A percentile compares a stretch with the other conserved stretches of the same genome.
Evolutionary conservation across 2,113 vertebrate genomes (phyloP).

Genomic region (Dolichotis patagonum): DNA sequence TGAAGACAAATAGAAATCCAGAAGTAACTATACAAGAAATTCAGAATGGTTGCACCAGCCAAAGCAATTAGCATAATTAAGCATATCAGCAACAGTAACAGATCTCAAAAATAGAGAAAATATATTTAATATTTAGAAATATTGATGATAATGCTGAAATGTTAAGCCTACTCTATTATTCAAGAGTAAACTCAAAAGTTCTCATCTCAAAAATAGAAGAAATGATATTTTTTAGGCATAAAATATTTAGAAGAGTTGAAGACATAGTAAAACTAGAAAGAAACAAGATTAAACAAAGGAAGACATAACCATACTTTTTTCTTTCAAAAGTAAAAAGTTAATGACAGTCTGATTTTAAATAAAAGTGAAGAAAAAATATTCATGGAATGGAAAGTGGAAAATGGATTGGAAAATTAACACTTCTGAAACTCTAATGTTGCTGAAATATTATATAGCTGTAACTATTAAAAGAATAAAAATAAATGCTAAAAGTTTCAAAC

Average conservation of each 20-base stretch:
- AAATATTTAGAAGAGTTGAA: neutral
- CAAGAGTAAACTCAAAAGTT: neutral
- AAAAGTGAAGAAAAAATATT: neutral
- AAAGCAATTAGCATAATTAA: neutral
- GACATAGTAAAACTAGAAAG: neutral
- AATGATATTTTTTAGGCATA: neutral
- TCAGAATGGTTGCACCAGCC: accelerated
- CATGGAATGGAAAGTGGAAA: accelerated
- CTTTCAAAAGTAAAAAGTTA: neutral
- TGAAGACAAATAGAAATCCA: neutral
- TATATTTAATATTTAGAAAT: neutral
- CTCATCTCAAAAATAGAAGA: neutral
- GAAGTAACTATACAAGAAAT: neutral
- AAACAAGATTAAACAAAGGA: neutral
- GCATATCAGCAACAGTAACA: neutral
- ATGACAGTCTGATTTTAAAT: neutral
- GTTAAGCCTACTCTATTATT: neutral
- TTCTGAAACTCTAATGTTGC: neutral
- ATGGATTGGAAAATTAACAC: neutral
- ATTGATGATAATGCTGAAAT: neutral
- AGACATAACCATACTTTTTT: neutral
- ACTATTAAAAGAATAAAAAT: neutral
- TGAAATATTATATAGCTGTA: neutral
- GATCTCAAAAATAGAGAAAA: neutral
- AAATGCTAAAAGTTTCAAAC: neutral